Conservation (phyloP, 2,888 invertebrate genomes). For the Atherix ibis region DNA sequence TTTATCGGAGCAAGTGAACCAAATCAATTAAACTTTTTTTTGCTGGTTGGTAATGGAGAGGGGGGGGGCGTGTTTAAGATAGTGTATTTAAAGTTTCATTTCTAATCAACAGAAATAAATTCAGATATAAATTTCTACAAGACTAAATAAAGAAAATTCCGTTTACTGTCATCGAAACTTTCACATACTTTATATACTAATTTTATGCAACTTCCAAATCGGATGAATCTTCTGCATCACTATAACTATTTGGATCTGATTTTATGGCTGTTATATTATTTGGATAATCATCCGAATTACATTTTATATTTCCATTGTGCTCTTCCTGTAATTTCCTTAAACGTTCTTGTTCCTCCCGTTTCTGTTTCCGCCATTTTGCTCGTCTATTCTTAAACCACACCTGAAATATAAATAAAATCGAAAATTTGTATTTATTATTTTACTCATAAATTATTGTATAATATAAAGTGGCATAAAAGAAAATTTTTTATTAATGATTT, state of each 20-base stretch:
- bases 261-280: conserved; percentile 24
- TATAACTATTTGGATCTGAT: conserved; percentile 31
- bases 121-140: too few species aligned
- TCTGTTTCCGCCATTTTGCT: conserved; percentile 93
- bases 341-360: conserved; percentile 73
- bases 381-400: conserved; percentile 95
- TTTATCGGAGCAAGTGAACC: too few species aligned
- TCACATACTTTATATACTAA: too few species aligned
- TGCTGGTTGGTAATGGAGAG: too few species aligned
- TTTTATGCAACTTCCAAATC: conserved; percentile 66
- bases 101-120: too few species aligned
- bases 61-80: too few species aligned
- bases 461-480: too few species aligned
- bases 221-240: conserved; percentile 57
- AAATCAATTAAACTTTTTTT: too few species aligned
- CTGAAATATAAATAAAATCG: conserved; percentile 38
- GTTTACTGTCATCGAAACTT: too few species aligned
- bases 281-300: conserved; percentile 25
- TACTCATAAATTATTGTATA: too few species aligned
- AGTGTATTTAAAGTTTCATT: too few species aligned
- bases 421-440: conserved; percentile 6
- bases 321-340: conserved; percentile 71
- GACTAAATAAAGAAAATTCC: too few species aligned
- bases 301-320: conserved; percentile 30
- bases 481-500: background rate